A percentile compares a stretch with the other conserved stretches of the same genome.
These are phyloP conservation scores for Borostomias antarcticus DNA, from an alignment of 2,797 vertebrate genomes.

Conservation along the genomic window DNA sequence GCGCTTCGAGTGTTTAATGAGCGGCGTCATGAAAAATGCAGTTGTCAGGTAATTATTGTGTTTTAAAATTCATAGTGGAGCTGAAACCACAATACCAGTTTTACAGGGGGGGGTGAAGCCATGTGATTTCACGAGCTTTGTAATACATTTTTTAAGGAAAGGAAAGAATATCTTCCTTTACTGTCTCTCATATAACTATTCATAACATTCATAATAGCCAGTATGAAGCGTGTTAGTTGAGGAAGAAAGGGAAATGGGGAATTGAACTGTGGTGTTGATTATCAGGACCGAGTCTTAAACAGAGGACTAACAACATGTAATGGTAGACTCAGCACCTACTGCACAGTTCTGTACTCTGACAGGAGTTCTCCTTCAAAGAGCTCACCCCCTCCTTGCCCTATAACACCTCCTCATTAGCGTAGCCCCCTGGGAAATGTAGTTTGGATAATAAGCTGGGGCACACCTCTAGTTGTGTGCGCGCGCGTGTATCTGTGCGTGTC, in stretches of 20 bases:
- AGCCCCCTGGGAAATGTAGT: slow-evolving; percentile 63
- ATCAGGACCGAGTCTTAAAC: slow-evolving; percentile 58
- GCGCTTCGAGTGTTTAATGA: slow-evolving; percentile 17
- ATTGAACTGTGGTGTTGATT: slow-evolving; percentile 58
- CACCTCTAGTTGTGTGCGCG: slow-evolving; percentile 53
- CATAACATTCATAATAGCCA: neutral
- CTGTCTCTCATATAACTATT: neutral
- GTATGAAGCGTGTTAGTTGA: neutral
- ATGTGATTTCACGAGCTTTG: slow-evolving; percentile 41
- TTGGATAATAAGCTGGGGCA: slow-evolving; percentile 64
- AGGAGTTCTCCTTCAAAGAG: slow-evolving; percentile 67
- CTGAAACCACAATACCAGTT: slow-evolving; percentile 20
- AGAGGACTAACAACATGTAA: slow-evolving; percentile 60
- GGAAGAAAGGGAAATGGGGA: slow-evolving; percentile 42
- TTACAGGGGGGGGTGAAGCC: slow-evolving; percentile 33
- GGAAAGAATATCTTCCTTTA: neutral
- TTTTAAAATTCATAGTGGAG: slow-evolving; percentile 32
- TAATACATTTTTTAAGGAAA: too few species aligned
- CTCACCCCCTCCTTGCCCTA: slow-evolving; percentile 69
- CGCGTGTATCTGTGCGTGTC: slow-evolving; percentile 6
- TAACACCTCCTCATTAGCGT: slow-evolving; percentile 69
- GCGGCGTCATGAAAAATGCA: slow-evolving; percentile 24
- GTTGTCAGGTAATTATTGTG: slow-evolving; percentile 3
- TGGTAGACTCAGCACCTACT: slow-evolving; percentile 72
- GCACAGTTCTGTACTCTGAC: too few species aligned